Base-by-base conservation (phyloP, 2,888 invertebrate genomes). In the Stenurella melanura region DNA sequence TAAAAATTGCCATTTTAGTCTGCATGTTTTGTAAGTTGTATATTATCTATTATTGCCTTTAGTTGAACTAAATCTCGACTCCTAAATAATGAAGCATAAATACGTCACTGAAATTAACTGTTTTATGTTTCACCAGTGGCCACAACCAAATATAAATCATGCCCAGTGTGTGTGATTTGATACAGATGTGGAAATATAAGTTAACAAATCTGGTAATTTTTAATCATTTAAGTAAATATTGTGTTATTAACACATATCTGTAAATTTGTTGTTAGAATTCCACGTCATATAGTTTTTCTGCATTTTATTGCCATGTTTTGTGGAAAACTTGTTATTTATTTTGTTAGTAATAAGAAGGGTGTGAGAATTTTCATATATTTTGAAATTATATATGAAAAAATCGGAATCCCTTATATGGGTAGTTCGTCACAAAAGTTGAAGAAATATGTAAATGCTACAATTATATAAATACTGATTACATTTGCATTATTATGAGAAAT, bases 181-280 rank as follows among this genome's bases (percentile, higher is more conserved):
- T 26, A 34, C 30, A 42, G 42, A 12, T 42, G 42, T 42, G 1
- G 42, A 11, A 42, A 2, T 42, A 42, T 42, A 42, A 42, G 12
- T 11, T 42, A 42, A 42, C 7, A 42, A 15, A 42, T 42, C 50
- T 50, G 50, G n/a, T 50, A n/a, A n/a, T n/a, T 50, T 17, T n/a
- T 50, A 15, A n/a, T n/a, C 15, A n/a, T 50, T 50, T 50, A 50
- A 15, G 38, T 38, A 38, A 10, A 0, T n/a, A 50, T n/a, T 15
- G 6, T 19, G 15, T 18, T 56, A 17, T 56, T 56, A 56, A 58
- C 18, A 19, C 58, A 58, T 57, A 57, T 58, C 58, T 21, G 58
- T 58, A 19, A 58, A 58, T 58, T 58, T 58, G 57, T 54, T 56
- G n/a, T 58, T 21, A 19, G 10, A 21, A 19, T 58, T 21, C 19